phyloP scores from a whole-genome alignment of 2,113 vertebrate species.

The Ranitomeya imitator region DNA sequence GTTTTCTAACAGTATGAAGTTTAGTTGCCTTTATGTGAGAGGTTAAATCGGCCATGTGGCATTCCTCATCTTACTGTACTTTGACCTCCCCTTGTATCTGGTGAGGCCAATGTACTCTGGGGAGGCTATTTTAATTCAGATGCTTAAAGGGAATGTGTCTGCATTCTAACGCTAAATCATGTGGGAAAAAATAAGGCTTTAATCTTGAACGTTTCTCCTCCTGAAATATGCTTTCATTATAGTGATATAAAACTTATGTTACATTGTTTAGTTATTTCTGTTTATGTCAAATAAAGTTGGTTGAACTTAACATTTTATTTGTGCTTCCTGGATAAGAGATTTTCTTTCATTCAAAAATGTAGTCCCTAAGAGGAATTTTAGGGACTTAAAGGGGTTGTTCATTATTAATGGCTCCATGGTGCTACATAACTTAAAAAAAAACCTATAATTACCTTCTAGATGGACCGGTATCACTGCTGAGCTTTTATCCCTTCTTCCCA shows the following conservation, averaged over 20 bases:
- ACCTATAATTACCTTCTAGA: too few relatives aligned
- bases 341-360: too few relatives aligned
- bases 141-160: neutral
- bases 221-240: neutral
- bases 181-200: neutral
- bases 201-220: neutral
- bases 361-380: too few relatives aligned
- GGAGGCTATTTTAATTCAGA: conserved; percentile 8
- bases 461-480: too few relatives aligned
- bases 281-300: neutral
- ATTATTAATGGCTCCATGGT: too few relatives aligned
- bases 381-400: too few relatives aligned
- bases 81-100: conserved; percentile 37
- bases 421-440: too few relatives aligned
- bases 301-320: neutral
- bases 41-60: neutral
- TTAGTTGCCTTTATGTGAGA: neutral
- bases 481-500: too few relatives aligned
- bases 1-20: neutral
- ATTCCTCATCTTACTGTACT: conserved; percentile 11
- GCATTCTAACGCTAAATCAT: neutral
- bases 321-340: neutral
- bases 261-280: neutral
- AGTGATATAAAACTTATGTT: neutral
- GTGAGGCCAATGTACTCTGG: conserved; percentile 11